A percentile compares a stretch with the other conserved stretches of the same genome.
Conservation (phyloP, 2,113 vertebrate species). For the Glaucomys volans region DNA sequence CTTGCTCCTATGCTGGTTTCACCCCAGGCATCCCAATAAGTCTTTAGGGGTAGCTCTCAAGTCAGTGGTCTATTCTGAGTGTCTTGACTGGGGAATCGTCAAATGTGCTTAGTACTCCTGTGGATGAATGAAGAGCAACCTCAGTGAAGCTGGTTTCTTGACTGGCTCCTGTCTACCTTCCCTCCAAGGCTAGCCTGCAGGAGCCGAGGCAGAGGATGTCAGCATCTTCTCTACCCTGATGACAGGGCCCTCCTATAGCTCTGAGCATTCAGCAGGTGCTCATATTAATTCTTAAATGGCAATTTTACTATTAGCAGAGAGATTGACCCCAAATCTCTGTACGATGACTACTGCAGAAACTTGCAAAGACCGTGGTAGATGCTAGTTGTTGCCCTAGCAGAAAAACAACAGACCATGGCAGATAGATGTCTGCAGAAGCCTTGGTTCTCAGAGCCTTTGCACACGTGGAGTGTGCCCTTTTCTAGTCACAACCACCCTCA, state of each 20-base stretch:
- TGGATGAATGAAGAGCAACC: rapidly evolving
- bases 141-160: rapidly evolving
- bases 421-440: rapidly evolving
- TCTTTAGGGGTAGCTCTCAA: not conserved
- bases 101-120: rapidly evolving
- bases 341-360: not conserved
- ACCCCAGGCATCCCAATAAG: not conserved
- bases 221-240: rapidly evolving
- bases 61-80: rapidly evolving
- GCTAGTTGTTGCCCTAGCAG: rapidly evolving
- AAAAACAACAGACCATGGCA: rapidly evolving
- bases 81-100: not conserved
- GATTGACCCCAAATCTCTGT: not conserved
- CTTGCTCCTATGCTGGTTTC: too few species aligned
- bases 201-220: rapidly evolving
- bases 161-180: not conserved
- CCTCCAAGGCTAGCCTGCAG: rapidly evolving
- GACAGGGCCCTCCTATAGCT: too few species aligned
- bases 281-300: not conserved
- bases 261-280: rapidly evolving
- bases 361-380: rapidly evolving
- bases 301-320: not conserved
- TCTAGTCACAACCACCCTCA: too few species aligned
- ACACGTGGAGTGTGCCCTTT: rapidly evolving
- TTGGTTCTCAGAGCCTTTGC: not conserved